Conservation (phyloP, 2,797 vertebrate species). For the Sylvilagus floridanus region DNA sequence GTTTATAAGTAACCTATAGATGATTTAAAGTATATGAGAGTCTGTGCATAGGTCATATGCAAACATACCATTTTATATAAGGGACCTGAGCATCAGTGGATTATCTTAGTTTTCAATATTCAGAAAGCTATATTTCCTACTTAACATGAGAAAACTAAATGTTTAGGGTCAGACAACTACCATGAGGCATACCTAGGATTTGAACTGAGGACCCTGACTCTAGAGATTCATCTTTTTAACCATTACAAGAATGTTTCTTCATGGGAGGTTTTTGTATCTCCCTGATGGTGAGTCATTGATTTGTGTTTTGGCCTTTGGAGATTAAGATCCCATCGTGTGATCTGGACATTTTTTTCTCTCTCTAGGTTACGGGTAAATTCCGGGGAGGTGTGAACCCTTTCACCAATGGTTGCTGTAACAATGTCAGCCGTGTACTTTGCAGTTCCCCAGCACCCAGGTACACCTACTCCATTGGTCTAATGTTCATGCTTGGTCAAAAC, state of each 20-base stretch:
- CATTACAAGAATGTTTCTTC: not conserved
- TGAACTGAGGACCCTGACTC: not conserved
- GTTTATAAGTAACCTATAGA: not conserved
- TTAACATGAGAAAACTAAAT: not conserved
- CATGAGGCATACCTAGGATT: not conserved
- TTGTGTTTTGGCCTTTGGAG: slow-evolving; percentile 18
- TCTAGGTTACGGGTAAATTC: slow-evolving; percentile 98
- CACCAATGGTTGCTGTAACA: slow-evolving; percentile 96
- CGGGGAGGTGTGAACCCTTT: slow-evolving; percentile 98
- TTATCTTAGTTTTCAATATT: not conserved
- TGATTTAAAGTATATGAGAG: not conserved
- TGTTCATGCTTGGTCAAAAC: not conserved
- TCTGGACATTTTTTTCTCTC: not conserved
- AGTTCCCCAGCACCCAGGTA: slow-evolving; percentile 98
- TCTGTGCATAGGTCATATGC: not conserved
- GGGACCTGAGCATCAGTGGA: not conserved
- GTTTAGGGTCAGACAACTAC: not conserved
- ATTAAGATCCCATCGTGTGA: not conserved
- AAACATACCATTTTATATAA: not conserved
- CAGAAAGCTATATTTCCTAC: not conserved
- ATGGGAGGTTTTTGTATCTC: not conserved
- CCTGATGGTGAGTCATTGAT: not conserved
- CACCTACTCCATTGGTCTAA: not conserved
- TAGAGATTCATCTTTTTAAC: not conserved
- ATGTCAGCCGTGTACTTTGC: slow-evolving; percentile 96